Base-by-base conservation (phyloP, 1,140 invertebrate genomes). In the Bombus waltoni region DNA sequence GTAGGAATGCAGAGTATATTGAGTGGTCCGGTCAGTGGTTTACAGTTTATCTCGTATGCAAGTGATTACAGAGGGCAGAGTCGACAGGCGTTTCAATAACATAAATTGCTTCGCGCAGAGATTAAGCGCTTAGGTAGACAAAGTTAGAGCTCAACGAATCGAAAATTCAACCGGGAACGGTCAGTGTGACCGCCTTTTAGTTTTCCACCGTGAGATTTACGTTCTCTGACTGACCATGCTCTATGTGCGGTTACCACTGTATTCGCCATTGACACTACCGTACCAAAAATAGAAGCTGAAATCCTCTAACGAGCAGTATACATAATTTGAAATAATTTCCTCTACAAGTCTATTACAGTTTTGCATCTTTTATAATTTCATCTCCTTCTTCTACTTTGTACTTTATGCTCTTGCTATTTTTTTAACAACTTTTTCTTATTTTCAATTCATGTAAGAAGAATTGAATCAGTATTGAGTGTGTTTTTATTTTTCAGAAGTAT, bases 1-100 rank as follows among this genome's bases (percentile, higher is more conserved):
- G 70, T 79, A 87, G 53, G 18, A 42, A 70, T 57, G 76, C 32
- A 25, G 65, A 42, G n/a, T 70, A 66, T 79, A 80, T 77, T 32
- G 65, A 75, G 38, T 40, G 79, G 42, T 47, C 57, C 57, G 57
- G 81, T 59, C 71, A 73, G 66, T 70, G 87, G 78, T 88, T 88
- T 86, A 83, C 84, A 78, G 77, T 82, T 80, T 89, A 89, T 89
- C 85, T 84, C 68, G 76, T 40, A 75, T 81, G 77, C 81, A 79
- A 62, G 84, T 90, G 81, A 89, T 81, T 87, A 87, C 87, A 62
- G 70, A 44, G 70, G 28, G 25, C 18, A n/a, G 73, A 70, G 53
- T 75, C 85, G 59, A 81, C 77, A 65, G 74, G 71, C 82, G 74
- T 89, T 85, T 90, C 91, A 87, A 90, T 91, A 89, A 91, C 87